phyloP scores from a whole-genome alignment of 2,797 vertebrate genomes.

The Nasua narica region DNA sequence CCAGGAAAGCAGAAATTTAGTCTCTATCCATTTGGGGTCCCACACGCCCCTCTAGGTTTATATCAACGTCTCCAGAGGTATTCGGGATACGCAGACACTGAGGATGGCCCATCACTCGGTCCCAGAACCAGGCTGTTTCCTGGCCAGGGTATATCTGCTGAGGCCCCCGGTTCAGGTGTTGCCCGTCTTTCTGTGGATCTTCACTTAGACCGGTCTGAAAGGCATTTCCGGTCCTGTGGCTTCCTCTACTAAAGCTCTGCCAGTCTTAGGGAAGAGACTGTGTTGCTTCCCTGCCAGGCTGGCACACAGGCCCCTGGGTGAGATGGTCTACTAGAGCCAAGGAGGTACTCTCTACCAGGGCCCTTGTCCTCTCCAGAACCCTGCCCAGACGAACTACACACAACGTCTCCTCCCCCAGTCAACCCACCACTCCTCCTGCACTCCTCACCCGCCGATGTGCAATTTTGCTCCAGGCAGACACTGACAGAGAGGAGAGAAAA shows the following conservation, averaged over 20 bases:
- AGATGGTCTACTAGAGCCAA: not conserved
- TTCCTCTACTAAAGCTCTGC: not conserved
- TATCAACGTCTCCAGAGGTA: not conserved
- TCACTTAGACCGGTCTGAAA: not conserved
- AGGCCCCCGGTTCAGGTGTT: not conserved
- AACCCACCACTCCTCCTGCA: not conserved
- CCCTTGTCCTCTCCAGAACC: not conserved
- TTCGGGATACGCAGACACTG: not conserved
- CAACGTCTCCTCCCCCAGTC: not conserved
- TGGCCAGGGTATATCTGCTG: not conserved
- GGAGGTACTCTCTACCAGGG: not conserved
- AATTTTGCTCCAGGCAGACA: not conserved
- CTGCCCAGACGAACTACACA: not conserved
- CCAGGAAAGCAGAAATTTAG: not conserved
- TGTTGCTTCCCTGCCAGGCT: not conserved
- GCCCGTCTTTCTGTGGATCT: not conserved
- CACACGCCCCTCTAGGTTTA: not conserved
- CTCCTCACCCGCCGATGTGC: not conserved
- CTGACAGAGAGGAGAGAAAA: not conserved
- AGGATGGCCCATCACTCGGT: not conserved
- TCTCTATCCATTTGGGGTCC: not conserved
- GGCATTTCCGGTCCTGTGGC: not conserved
- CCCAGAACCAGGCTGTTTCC: not conserved
- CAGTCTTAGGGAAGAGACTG: not conserved
- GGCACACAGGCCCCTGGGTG: not conserved